Evolutionary conservation across 2,113 vertebrate genomes (phyloP).

Genomic region (Carollia perspicillata): DNA sequence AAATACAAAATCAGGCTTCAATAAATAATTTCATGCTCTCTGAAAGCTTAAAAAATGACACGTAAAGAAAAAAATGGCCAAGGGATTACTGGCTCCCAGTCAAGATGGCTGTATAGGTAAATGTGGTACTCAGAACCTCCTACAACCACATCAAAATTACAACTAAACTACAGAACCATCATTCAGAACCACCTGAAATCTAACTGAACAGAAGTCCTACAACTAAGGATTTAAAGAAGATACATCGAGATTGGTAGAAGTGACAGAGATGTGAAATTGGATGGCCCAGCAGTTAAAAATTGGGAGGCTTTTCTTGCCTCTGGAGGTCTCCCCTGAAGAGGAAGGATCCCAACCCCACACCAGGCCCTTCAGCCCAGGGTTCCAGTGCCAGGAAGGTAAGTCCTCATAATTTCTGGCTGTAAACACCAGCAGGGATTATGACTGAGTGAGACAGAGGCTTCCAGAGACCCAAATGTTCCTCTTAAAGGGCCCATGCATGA

Average conservation of each 20-base stretch:
- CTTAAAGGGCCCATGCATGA: neutral
- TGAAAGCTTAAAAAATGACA: slow-evolving; percentile 29
- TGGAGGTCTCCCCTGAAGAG: neutral
- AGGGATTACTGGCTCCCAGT: neutral
- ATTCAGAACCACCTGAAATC: neutral
- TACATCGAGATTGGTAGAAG: neutral
- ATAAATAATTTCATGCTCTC: neutral
- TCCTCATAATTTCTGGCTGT: neutral
- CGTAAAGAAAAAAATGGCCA: neutral
- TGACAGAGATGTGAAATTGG: neutral
- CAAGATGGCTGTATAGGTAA: neutral
- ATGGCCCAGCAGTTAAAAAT: neutral
- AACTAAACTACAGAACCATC: neutral
- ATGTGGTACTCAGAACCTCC: neutral
- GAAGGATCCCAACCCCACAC: neutral
- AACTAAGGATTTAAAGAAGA: neutral
- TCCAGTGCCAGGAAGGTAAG: neutral
- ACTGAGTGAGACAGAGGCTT: neutral
- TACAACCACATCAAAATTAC: neutral
- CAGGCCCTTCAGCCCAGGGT: neutral
- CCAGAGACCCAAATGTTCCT: neutral
- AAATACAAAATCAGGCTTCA: slow-evolving; percentile 29
- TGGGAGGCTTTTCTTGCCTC: neutral
- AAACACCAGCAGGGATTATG: neutral
- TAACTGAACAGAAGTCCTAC: neutral